phyloP scores from a whole-genome alignment of 1,140 invertebrate species.

The Geopemphigus sp. region DNA sequence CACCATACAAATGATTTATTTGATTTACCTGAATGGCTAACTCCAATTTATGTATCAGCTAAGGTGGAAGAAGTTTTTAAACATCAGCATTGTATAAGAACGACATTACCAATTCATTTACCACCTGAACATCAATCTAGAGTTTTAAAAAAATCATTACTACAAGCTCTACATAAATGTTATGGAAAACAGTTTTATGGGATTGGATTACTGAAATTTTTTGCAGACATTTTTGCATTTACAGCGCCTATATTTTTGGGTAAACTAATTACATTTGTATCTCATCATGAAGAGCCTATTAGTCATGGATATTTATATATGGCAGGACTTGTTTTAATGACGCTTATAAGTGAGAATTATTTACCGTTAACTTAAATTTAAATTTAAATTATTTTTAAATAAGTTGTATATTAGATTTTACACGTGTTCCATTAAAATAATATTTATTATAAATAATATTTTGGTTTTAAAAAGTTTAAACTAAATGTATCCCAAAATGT shows the following conservation, averaged over 20 bases:
- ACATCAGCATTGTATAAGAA: conserved; percentile 53
- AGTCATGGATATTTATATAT: conserved; percentile 79
- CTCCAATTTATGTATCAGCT: conserved; percentile 62
- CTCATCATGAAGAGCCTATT: conserved; percentile 67
- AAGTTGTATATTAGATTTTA: too few relatives aligned
- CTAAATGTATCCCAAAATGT: too few relatives aligned
- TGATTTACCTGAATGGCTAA: conserved; percentile 73
- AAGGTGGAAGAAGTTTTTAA: conserved; percentile 61
- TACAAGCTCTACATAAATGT: conserved; percentile 56
- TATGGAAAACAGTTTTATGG: conserved; percentile 87
- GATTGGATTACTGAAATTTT: conserved; percentile 82
- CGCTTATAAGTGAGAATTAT: conserved; percentile 63
- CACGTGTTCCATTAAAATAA: too few relatives aligned
- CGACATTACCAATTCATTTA: conserved; percentile 34
- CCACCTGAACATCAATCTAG: conserved; percentile 42
- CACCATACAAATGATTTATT: conserved; percentile 78
- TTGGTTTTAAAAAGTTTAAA: too few relatives aligned
- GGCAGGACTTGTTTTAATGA: conserved; percentile 65
- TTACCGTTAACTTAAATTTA: not conserved
- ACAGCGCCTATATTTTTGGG: conserved; percentile 85
- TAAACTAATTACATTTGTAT: conserved; percentile 76
- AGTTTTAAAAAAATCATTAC: conserved; percentile 50
- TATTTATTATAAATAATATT: too few relatives aligned
- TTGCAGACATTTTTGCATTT: conserved; percentile 81
- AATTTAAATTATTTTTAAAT: too few relatives aligned